Percentiles rank a stretch among this genome's conserved stretches.
phyloP scores from a whole-genome alignment of 2,113 vertebrate genomes.

The Poicephalus gulielmi region DNA sequence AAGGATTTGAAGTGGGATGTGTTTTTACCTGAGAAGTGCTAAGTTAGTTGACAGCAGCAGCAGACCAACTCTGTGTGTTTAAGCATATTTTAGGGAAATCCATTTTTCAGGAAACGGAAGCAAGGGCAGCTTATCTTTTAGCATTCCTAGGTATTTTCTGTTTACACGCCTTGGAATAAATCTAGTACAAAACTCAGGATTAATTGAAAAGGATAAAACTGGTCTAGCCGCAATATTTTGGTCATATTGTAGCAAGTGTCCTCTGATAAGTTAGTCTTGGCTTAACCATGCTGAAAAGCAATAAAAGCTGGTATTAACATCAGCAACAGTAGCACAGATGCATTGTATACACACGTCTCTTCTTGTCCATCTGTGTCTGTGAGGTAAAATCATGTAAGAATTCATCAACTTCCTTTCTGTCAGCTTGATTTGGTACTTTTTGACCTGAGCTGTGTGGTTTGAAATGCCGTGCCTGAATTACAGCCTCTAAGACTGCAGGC shows the following conservation, averaged over 20 bases:
- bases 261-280: background rate
- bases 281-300: background rate
- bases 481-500: background rate
- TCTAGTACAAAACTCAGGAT: background rate
- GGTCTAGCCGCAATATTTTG: background rate
- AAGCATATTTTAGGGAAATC: background rate
- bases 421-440: slow-evolving; percentile 41
- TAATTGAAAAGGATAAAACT: background rate
- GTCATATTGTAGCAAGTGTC: background rate
- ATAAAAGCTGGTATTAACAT: background rate
- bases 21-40: background rate
- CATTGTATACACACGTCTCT: background rate
- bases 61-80: background rate
- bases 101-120: background rate
- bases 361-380: background rate
- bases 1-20: background rate
- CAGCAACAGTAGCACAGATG: background rate
- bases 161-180: background rate
- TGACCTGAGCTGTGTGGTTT: slow-evolving; percentile 20
- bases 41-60: background rate
- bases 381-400: slow-evolving; percentile 31
- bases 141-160: background rate
- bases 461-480: slow-evolving; percentile 4
- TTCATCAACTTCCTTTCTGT: background rate
- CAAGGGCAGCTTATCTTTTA: background rate